Evolutionary conservation across 2,888 invertebrate genomes (phyloP).

Genomic region (Cheilosia soror): DNA sequence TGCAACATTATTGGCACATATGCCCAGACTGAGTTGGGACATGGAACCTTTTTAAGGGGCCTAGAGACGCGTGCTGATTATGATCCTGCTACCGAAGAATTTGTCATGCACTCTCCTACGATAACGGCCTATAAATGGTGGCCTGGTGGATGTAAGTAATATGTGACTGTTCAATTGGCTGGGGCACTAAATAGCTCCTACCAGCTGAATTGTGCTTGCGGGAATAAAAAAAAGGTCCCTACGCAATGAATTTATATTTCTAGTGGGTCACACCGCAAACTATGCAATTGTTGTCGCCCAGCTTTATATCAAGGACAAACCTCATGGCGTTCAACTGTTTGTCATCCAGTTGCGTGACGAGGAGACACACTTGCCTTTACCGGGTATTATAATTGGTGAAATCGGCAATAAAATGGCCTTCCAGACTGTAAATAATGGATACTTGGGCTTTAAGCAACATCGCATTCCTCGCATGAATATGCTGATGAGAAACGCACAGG

Average conservation of each 20-base stretch:
- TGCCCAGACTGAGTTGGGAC: slow-evolving; percentile 97
- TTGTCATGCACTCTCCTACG: slow-evolving; percentile 93
- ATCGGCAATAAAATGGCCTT: slow-evolving; percentile 97
- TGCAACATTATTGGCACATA: slow-evolving; percentile 95
- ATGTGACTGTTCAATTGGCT: too few species aligned
- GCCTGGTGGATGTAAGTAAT: slow-evolving; percentile 94
- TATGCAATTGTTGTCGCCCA: slow-evolving; percentile 96
- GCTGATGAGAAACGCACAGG: slow-evolving; percentile 96
- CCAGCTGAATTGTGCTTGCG: too few species aligned
- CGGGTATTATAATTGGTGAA: slow-evolving; percentile 95
- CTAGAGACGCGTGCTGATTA: slow-evolving; percentile 96
- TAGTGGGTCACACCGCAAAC: slow-evolving; percentile 97
- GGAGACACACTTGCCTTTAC: slow-evolving; percentile 93
- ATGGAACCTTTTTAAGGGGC: slow-evolving; percentile 94
- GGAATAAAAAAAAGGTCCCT: too few species aligned
- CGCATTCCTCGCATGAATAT: slow-evolving; percentile 94
- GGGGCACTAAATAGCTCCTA: too few species aligned
- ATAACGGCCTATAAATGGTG: slow-evolving; percentile 98
- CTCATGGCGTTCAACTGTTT: slow-evolving; percentile 96
- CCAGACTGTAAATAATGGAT: slow-evolving; percentile 96
- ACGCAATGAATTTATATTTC: not conserved
- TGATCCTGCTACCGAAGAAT: slow-evolving; percentile 92
- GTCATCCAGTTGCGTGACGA: slow-evolving; percentile 95
- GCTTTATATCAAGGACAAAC: slow-evolving; percentile 91
- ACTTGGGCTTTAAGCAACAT: slow-evolving; percentile 92